Base-by-base conservation (phyloP, 1,140 invertebrate species). In the Scaptomyza pallida region DNA sequence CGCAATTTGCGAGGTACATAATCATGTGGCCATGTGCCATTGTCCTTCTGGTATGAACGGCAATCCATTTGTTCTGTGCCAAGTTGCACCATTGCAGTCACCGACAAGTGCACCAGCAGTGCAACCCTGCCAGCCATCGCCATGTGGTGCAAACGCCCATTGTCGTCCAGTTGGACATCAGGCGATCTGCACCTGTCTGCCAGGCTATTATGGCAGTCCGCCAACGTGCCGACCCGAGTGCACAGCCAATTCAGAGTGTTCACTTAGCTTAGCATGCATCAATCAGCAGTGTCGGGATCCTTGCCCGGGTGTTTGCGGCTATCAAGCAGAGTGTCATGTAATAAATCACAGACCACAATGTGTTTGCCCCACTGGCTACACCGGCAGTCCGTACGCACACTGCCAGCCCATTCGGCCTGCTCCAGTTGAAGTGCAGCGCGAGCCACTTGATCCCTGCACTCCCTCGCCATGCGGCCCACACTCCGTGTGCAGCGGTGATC, bases 331-430 rank as follows among this genome's bases (percentile, higher is more conserved):
- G 50, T 97, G 96, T 71, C 93, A 95, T 76, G 96, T 96, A 1
- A 93, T 96, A 3, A 96, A 95, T 65, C 96, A 97, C 76, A 95
- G 95, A 88, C 96, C 96, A 0, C 95, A 96, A 40, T 97, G 96
- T 82, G 94, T 93, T 60, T 96, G 95, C 73, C 92, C 94, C 9
- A 78, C 90, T 50, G 94, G 95, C 26, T 95, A 94, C 72, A 95
- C 94, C 1, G 96, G 96, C 51, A 90, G 78, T 94, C 95, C 96
- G 3, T 95, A 96, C 75, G 90, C 93, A 1, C 92, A 92, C 47
- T 97, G 97, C 81, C 93, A 94, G 23, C 93, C 94, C 16, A 91
- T 93, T 82, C 92, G 93, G 93, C 70, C 93, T 93, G 35, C 90
- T 93, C 50, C 93, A 93, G 40, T 95, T 94, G 70, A 94, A 94